These are phyloP conservation scores for Tetraneura akinire DNA, from an alignment of 1,140 invertebrate genomes.

Conservation along the genomic window DNA sequence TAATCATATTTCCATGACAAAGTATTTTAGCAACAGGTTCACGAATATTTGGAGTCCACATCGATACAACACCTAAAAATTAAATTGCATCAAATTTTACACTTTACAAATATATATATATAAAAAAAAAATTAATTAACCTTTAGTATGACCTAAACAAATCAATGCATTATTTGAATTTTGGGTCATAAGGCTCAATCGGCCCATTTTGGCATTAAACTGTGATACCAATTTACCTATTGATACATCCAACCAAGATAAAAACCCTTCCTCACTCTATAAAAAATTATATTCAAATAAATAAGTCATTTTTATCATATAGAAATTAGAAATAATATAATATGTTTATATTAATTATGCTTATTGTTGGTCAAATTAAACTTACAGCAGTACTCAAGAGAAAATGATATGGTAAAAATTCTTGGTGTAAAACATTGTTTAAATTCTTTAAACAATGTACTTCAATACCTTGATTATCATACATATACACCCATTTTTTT, in stretches of 20 bases:
- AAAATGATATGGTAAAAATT: constrained; percentile 98
- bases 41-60: constrained; percentile 92
- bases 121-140: constrained; percentile 58
- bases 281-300: constrained; percentile 3
- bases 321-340: no score
- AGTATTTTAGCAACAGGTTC: constrained; percentile 88
- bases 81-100: no score
- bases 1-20: constrained; percentile 82
- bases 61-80: constrained; percentile 72
- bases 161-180: constrained; percentile 95
- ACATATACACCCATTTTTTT: constrained; percentile 95
- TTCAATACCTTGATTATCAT: constrained; percentile 96
- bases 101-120: no score
- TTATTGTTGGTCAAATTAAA: constrained; percentile 54
- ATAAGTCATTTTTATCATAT: not conserved
- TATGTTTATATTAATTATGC: constrained; percentile 25
- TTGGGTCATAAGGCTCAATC: constrained; percentile 83
- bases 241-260: constrained; percentile 93
- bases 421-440: constrained; percentile 76
- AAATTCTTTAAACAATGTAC: constrained; percentile 92
- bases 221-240: constrained; percentile 85
- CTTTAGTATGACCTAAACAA: constrained; percentile 86
- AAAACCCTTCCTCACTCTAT: constrained; percentile 78
- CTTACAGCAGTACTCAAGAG: constrained; percentile 82
- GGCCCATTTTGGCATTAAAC: constrained; percentile 73